Conservation (phyloP, 1,140 invertebrate species). For the Anagrus nilaparvatae region DNA sequence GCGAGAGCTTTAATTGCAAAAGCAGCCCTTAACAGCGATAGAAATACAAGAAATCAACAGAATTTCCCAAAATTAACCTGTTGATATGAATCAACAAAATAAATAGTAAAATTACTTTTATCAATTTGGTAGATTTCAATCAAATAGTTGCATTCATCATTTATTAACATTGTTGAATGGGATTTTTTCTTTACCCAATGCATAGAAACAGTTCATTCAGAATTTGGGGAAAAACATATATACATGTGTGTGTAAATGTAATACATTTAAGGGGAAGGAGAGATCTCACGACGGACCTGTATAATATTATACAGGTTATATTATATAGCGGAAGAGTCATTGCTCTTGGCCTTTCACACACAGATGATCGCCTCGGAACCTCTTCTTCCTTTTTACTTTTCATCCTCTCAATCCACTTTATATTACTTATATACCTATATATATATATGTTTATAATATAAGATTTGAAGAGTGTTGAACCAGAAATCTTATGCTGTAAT, state of each 20-base stretch:
- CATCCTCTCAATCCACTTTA: not conserved
- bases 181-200: not conserved
- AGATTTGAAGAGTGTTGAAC: too few species aligned
- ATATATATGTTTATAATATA: too few species aligned
- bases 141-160: not conserved
- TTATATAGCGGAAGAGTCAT: too few species aligned
- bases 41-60: too few species aligned
- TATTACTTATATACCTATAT: not conserved
- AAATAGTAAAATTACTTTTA: too few species aligned
- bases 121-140: too few species aligned
- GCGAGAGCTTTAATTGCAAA: too few species aligned
- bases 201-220: not conserved
- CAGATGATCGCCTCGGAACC: constrained; percentile 4
- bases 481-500: too few species aligned
- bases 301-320: too few species aligned
- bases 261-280: not conserved
- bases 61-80: too few species aligned
- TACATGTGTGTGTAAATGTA: not conserved
- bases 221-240: not conserved
- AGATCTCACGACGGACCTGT: constrained; percentile 13
- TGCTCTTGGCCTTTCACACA: constrained; percentile 14
- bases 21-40: too few species aligned
- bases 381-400: not conserved
- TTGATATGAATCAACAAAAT: too few species aligned
- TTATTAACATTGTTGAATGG: not conserved